Conservation (phyloP, 2,888 invertebrate genomes). For the Ptilodon capucinus region DNA sequence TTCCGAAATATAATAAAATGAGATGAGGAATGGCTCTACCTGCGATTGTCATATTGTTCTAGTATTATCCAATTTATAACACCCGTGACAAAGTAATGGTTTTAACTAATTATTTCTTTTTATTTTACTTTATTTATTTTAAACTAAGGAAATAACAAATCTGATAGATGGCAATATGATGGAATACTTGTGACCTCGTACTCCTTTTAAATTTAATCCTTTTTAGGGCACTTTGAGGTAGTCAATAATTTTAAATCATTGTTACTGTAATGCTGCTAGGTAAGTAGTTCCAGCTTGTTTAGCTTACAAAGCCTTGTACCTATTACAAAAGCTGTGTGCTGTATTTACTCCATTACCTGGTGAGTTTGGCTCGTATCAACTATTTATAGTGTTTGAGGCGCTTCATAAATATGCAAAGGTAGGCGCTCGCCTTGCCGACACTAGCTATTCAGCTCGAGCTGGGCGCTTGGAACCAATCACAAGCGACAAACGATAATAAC, state of each 20-base stretch:
- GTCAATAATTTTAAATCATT: neutral
- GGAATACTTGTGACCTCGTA: no score
- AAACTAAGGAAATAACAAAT: no score
- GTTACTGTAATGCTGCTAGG: neutral
- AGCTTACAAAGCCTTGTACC: neutral
- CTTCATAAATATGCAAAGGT: constrained; percentile 83
- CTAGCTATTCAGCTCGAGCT: constrained; percentile 73
- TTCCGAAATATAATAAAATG: no score
- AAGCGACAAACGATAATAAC: constrained; percentile 36
- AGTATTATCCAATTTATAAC: no score
- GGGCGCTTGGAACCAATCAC: constrained; percentile 32
- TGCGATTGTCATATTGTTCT: no score
- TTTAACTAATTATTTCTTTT: no score
- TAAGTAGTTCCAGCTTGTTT: neutral
- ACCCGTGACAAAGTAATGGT: no score
- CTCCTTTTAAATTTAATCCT: neutral
- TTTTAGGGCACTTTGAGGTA: no score
- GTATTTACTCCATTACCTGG: constrained; percentile 78
- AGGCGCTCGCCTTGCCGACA: constrained; percentile 82
- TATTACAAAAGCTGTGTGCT: constrained; percentile 45
- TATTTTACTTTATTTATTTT: no score
- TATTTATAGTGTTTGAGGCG: constrained; percentile 83
- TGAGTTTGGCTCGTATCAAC: constrained; percentile 77
- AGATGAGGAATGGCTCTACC: no score
- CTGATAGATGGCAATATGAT: no score